Percentiles rank a stretch among this genome's conserved stretches.
These are phyloP conservation scores for Meteorus sp. DNA, from an alignment of 1,140 invertebrate species.

Conservation along the genomic window DNA sequence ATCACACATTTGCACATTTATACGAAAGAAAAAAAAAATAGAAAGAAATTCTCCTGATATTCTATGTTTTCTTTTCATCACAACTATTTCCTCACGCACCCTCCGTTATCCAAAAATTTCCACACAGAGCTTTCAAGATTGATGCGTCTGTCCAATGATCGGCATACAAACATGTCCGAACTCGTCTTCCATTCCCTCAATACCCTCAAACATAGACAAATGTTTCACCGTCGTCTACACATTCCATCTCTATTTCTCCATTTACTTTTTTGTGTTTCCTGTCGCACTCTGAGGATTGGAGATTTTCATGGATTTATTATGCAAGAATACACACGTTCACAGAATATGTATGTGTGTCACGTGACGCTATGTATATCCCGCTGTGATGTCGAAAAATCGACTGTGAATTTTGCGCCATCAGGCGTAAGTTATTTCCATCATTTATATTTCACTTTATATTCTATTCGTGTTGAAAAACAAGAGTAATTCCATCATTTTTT, in stretches of 20 bases:
- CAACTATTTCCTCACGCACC: too few relatives aligned
- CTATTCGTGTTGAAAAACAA: not conserved
- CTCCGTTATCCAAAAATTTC: too few relatives aligned
- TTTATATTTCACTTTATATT: not conserved
- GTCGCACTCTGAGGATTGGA: constrained; percentile 43
- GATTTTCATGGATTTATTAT: constrained; percentile 54
- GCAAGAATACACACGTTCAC: too few relatives aligned
- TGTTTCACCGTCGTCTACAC: constrained; percentile 48
- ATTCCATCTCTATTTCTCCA: not conserved
- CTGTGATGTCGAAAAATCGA: constrained; percentile 31
- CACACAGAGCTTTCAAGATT: too few relatives aligned
- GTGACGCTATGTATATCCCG: constrained; percentile 31
- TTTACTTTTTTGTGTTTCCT: too few relatives aligned
- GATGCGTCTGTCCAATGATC: too few relatives aligned
- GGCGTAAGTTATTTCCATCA: not conserved
- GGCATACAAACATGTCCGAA: too few relatives aligned
- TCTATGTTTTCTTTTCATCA: constrained; percentile 24
- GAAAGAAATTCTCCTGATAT: not conserved
- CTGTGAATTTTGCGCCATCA: constrained; percentile 22
- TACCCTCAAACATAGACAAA: constrained; percentile 53
- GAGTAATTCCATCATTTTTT: too few relatives aligned
- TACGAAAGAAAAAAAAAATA: not conserved
- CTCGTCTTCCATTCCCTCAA: too few relatives aligned
- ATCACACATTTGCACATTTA: not conserved
- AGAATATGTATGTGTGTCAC: too few relatives aligned